Base-by-base conservation (phyloP, 1,140 invertebrate genomes). In the Vanessa atalanta region DNA sequence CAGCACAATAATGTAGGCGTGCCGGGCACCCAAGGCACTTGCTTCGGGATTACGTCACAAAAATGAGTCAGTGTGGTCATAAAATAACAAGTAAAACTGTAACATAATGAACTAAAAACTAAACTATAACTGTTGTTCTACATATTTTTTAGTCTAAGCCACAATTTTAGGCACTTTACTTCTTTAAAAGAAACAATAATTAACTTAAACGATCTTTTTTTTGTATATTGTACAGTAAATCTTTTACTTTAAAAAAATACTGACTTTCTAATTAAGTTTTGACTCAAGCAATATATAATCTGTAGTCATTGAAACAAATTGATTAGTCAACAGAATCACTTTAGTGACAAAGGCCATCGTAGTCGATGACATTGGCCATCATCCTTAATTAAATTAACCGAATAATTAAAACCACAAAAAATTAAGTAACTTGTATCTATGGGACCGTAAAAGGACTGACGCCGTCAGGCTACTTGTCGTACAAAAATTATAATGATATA, bases 21-120 rank as follows among this genome's bases (percentile, higher is more conserved):
- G 71, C 65, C 63, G 72, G 60, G 72, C 53, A 47, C 20, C 64
- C 26, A 73, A 51, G 72, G 63, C 71, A 76, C 79, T 76, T 74
- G 70, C 72, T 51, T 65, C 63, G 57, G 4, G 70, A 76, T 71
- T 78, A 73, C 65, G 67, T 80, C 67, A 73, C 73, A 68, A 37
- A 55, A 15, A 31, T n/a, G 26, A 15, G 14, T 37, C 23, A 61
- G 4, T 31, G 16, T 11, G 15, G 26, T 26, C 57, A 61, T 61
- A 26, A 26, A 60, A 55, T 31, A 31, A 31, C 26, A 55, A n/a
- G 7, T 15, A 61, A 37, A 61, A 61, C 26, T 43, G 31, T 37
- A 61, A 37, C 47, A 55, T 26, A 47, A 7, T 16, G 16, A 65
- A 47, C 6, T 65, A 65, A 65, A 65, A 64, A 9, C 15, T 23